Base-by-base conservation (phyloP, 1,140 invertebrate species). In the Drosophila nigrodunni region DNA sequence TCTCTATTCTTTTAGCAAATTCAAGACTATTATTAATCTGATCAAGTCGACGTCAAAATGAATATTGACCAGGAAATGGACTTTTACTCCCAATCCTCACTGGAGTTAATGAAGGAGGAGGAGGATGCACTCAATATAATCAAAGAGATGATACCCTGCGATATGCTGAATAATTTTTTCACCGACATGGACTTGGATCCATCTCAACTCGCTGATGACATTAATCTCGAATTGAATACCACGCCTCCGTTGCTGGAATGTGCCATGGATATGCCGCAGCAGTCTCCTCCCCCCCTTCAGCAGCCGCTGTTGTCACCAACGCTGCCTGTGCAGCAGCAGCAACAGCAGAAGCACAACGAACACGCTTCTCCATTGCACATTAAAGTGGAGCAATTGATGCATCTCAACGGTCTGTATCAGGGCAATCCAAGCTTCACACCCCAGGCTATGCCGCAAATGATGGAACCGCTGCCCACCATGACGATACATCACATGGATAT, bases 51-150 rank as follows among this genome's bases (percentile, higher is more conserved):
- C 65, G 55, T 61, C 13, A 54, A 61, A 18, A 47, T 60, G 35
- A 71, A 49, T 35, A 34, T 15, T n/a, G 39, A 73, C 9, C 55
- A 73, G 79, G 79, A 74, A 11, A 72, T 78, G 69, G 74, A 74
- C 30, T 74, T 68, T 57, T 75, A 76, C 59, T 39, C 61, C 30
- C 46, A 66, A 39, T 39, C 67, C 4, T 65, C 79, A 9, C 73
- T 87, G 73, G 88, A 81, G 44, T 68, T 87, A 10, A 74, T 78
- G 52, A 90, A 89, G 54, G 75, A 88, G 43, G 90, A 91, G 58
- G 91, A 91, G 62, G 91, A 92, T 61, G 78, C 88, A 7, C 65
- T 92, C 1, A 88, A 88, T 6, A 77, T 92, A 8, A 86, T 91
- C 6, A 90, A 91, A 15, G 91, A 92, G 34, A 91, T 90, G 65